Base-by-base conservation (phyloP, 2,113 vertebrate genomes). In the Pluvianellus socialis region DNA sequence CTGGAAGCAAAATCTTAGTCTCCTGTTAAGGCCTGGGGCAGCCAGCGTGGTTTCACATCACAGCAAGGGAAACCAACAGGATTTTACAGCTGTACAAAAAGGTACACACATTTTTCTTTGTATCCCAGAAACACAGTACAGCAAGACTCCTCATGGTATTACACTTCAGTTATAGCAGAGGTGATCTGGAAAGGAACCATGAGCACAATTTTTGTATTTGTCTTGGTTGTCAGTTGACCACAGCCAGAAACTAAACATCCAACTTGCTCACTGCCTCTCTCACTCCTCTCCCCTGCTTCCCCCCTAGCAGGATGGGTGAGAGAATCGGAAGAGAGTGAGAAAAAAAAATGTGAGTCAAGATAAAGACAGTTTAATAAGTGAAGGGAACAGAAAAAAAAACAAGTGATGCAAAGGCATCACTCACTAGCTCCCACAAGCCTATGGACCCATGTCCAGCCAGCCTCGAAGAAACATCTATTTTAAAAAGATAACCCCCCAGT, bases 361-460 rank as follows among this genome's bases (percentile, higher is more conserved):
- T 11, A 74, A 62, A 26, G 18, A 26, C 2, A 1, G 33, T 86
- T 79, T 61, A 62, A 58, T 52, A 75, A 44, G 26, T 23, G n/a
- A 67, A 62, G 17, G 23, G 24, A 90, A 58, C 7, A 27, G 14
- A 12, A 16, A 56, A 74, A 75, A 71, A 4, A 0, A 38, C 5
- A 40, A 59, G 44, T 40, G 38, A 55, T 40, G 7, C 1, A 18
- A 86, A 59, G 8, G 24, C 32, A 44, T 59, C 4, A 12, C 30
- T 79, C 21, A 17, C 5, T 3, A 19, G 7, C 5, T 79, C 45
- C 30, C 19, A 16, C 4, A 62, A 35, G 21, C 2, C 15, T 14
- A 44, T 44, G 45, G 32, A 20, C 2, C 0, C 0, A n/a, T 30
- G 8, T 32, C 24, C 14, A 68, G 9, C 8, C 17, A 67, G 6